Evolutionary conservation across 2,797 vertebrate species (phyloP).

Genomic region (Acanthurus tractus): DNA sequence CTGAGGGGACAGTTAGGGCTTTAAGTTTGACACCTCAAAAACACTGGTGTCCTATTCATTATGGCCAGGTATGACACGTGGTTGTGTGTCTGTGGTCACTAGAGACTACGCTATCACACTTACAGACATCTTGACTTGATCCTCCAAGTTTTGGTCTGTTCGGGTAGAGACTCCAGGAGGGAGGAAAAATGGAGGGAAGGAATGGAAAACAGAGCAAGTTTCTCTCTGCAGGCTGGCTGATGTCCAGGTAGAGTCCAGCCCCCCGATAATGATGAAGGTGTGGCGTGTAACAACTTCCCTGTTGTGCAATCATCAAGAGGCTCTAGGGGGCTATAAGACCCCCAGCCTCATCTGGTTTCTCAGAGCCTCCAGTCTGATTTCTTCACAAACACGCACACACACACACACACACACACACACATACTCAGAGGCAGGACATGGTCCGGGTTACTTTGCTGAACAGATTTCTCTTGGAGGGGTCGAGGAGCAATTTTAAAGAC

Average conservation of each 20-base stretch:
- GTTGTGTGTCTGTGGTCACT: conserved; percentile 18
- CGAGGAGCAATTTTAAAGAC: conserved; percentile 46
- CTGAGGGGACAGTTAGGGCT: conserved; percentile 17
- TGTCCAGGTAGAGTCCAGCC: conserved; percentile 74
- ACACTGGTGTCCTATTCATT: conserved; percentile 6
- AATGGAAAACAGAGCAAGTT: conserved; percentile 35
- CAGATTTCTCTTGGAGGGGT: conserved; percentile 47
- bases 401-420: conserved; percentile 32
- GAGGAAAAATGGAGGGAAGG: conserved; percentile 11
- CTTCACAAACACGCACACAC: conserved; percentile 32
- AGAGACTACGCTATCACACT: conserved; percentile 32
- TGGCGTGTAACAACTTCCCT: conserved; percentile 70
- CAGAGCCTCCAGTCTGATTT: conserved; percentile 60
- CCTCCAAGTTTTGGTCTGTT: conserved; percentile 41
- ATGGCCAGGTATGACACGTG: conserved; percentile 10
- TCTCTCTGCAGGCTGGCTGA: conserved; percentile 53
- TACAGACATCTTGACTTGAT: conserved; percentile 77
- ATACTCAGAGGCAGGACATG: conserved; percentile 43
- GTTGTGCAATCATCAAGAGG: conserved; percentile 75
- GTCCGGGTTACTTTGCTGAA: conserved; percentile 39
- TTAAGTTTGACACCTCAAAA: conserved; percentile 32
- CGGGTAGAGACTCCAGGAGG: conserved; percentile 1
- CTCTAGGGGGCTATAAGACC: conserved; percentile 79
- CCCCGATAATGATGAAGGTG: conserved; percentile 55
- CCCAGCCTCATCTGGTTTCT: conserved; percentile 74